These are phyloP conservation scores for Tuberolachnus salignus DNA, from an alignment of 2,888 invertebrate genomes.

Conservation along the genomic window DNA sequence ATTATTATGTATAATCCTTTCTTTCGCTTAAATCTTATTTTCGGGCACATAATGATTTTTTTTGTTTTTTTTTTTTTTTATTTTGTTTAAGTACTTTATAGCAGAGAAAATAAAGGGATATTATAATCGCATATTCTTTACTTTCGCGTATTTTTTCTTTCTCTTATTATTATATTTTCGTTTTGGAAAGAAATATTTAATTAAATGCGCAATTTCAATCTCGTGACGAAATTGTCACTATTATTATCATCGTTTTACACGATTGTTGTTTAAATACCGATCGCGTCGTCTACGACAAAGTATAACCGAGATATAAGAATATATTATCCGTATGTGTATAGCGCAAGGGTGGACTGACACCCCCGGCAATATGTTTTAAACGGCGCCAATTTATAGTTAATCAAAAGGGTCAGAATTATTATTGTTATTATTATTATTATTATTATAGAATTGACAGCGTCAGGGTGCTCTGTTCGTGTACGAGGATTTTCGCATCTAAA, in stretches of 20 bases:
- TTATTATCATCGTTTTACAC: background rate
- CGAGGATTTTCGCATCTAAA: too few relatives aligned
- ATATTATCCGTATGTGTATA: too few relatives aligned
- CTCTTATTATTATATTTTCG: background rate
- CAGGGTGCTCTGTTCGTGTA: too few relatives aligned
- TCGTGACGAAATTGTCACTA: background rate
- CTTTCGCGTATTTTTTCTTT: background rate
- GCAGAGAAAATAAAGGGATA: background rate
- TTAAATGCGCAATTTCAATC: slow-evolving; percentile 31
- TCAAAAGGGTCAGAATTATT: too few relatives aligned
- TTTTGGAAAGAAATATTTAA: slow-evolving; percentile 6
- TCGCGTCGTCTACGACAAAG: background rate
- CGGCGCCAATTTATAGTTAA: too few relatives aligned
- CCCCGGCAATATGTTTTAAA: too few relatives aligned
- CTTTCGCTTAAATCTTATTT: slow-evolving; percentile 30
- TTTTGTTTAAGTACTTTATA: slow-evolving; percentile 41
- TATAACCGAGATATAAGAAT: slow-evolving; percentile 16
- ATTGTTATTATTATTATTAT: too few relatives aligned
- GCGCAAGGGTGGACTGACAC: too few relatives aligned
- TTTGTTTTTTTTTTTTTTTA: too few relatives aligned
- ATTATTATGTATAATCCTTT: slow-evolving; percentile 38
- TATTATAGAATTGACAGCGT: too few relatives aligned
- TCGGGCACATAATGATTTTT: slow-evolving; percentile 21
- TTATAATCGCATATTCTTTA: slow-evolving; percentile 18
- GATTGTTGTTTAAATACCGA: slow-evolving; percentile 5